A percentile compares a stretch with the other conserved stretches of the same genome.
Evolutionary conservation across 2,113 vertebrate species (phyloP).

Genomic region (Colinus virginianus): DNA sequence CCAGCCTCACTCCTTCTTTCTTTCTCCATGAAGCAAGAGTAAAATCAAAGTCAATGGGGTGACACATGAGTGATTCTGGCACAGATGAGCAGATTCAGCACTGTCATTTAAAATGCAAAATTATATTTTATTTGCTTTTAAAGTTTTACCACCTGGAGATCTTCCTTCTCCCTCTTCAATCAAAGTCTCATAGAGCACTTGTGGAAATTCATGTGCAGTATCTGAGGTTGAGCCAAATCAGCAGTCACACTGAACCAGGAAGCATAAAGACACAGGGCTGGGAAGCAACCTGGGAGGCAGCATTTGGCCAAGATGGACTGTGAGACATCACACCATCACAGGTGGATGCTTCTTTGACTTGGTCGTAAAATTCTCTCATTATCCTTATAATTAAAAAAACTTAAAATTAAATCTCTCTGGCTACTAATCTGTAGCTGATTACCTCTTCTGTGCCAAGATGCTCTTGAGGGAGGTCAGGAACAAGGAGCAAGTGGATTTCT

Average conservation of each 20-base stretch:
- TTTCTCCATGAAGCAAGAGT: background rate
- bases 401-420: conserved; percentile 32
- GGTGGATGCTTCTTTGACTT: background rate
- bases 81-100: background rate
- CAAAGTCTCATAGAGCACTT: background rate
- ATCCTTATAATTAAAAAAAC: conserved; percentile 49
- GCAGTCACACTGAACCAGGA: fast-evolving
- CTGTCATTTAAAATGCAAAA: background rate
- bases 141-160: background rate
- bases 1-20: background rate
- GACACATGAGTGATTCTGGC: background rate
- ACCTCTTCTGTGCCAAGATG: background rate
- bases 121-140: background rate
- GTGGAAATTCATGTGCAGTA: fast-evolving
- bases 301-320: background rate
- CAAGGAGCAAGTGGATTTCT: background rate
- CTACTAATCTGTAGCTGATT: conserved; percentile 4
- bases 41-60: background rate
- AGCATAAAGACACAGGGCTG: background rate
- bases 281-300: background rate
- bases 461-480: background rate
- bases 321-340: background rate
- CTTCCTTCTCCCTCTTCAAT: background rate
- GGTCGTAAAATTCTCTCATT: conserved; percentile 38
- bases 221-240: background rate